These are phyloP conservation scores for Peromyscus melanophrys DNA, from an alignment of 2,797 vertebrate species.

Conservation along the genomic window DNA sequence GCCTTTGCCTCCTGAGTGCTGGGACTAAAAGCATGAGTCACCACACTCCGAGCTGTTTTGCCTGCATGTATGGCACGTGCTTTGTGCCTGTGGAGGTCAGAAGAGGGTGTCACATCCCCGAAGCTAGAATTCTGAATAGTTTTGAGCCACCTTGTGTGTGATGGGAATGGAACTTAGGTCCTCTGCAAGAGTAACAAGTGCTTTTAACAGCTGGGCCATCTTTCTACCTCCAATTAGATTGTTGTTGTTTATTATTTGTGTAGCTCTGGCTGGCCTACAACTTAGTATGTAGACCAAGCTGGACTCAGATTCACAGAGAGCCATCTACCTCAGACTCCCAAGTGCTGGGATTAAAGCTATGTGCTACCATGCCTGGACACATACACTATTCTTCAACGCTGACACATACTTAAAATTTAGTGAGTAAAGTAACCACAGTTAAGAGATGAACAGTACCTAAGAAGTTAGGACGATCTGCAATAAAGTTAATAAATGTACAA, in stretches of 20 bases:
- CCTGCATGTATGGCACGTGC: neutral
- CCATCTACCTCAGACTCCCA: neutral
- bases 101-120: neutral
- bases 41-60: neutral
- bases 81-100: neutral
- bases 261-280: neutral
- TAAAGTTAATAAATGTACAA: neutral
- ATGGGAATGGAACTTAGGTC: neutral
- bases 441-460: neutral
- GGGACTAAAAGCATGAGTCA: neutral
- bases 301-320: neutral
- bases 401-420: neutral
- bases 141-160: neutral
- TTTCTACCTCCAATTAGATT: neutral
- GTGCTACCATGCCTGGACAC: neutral
- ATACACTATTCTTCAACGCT: neutral
- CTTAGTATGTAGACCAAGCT: neutral
- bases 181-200: neutral
- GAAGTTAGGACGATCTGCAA: neutral
- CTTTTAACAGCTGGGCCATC: neutral
- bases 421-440: neutral
- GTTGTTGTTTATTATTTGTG: neutral
- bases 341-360: neutral
- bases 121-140: neutral
- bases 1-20: neutral